Evolutionary conservation across 1,140 invertebrate species (phyloP).

Genomic region (Tribolium castaneum): DNA sequence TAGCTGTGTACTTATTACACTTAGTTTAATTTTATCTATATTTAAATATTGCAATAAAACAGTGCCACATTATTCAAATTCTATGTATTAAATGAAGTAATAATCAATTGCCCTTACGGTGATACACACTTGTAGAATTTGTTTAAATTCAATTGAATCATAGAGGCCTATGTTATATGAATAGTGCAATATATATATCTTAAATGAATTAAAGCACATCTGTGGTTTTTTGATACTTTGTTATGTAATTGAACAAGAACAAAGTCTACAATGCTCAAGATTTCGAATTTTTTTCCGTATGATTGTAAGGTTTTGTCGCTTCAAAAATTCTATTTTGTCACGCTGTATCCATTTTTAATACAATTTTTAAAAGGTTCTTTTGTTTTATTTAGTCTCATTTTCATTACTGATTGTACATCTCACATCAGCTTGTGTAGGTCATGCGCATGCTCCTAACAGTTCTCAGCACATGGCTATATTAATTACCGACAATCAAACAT

Average conservation of each 20-base stretch:
- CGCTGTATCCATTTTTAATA: slow-evolving; percentile 33
- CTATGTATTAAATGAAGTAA: slow-evolving; percentile 17
- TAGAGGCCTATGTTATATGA: slow-evolving; percentile 37
- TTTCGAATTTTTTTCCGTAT: not conserved
- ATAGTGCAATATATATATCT: slow-evolving; percentile 34
- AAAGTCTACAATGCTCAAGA: slow-evolving; percentile 28
- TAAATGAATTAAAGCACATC: slow-evolving; percentile 38
- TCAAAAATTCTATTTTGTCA: slow-evolving; percentile 33
- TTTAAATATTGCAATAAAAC: slow-evolving; percentile 40
- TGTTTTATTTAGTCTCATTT: slow-evolving; percentile 20
- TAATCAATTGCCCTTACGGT: not conserved
- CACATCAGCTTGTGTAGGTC: too few species aligned
- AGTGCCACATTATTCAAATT: slow-evolving; percentile 37
- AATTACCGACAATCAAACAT: not conserved
- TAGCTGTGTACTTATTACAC: slow-evolving; percentile 31
- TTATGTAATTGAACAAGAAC: slow-evolving; percentile 26
- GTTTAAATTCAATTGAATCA: slow-evolving; percentile 26
- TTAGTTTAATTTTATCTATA: slow-evolving; percentile 26
- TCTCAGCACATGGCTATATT: not conserved
- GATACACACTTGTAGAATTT: slow-evolving; percentile 23
- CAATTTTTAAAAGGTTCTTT: not conserved
- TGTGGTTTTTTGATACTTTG: slow-evolving; percentile 40
- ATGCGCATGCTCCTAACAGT: not conserved
- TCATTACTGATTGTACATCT: not conserved
- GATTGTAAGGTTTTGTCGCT: not conserved